phyloP scores from a whole-genome alignment of 2,797 vertebrate genomes.

The Schizothorax lantsangensis region DNA sequence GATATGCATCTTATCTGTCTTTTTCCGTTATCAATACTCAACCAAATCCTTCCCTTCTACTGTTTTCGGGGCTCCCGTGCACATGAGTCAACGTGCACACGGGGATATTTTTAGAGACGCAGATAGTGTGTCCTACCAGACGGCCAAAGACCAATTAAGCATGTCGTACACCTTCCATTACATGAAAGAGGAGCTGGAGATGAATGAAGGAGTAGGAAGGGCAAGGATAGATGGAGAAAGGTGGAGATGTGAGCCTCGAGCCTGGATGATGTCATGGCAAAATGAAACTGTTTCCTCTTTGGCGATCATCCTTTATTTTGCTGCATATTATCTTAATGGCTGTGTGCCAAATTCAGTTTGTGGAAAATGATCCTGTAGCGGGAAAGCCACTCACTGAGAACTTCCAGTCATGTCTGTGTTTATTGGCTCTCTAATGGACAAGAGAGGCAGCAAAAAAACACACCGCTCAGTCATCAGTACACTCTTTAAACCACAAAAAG shows the following conservation, averaged over 20 bases:
- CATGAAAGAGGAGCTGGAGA: constrained; percentile 67
- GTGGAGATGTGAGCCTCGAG: constrained; percentile 22
- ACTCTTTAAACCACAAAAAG: constrained; percentile 12
- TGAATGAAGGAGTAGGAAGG: constrained; percentile 2
- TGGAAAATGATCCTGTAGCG: constrained; percentile 33
- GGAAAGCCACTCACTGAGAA: constrained; percentile 34
- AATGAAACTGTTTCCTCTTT: constrained; percentile 57
- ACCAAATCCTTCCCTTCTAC: constrained; percentile 51
- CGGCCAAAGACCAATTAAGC: constrained; percentile 65
- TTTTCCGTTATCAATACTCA: constrained; percentile 66
- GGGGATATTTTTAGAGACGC: constrained; percentile 72
- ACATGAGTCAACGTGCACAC: constrained; percentile 45
- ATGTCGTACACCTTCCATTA: constrained; percentile 68
- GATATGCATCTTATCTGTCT: constrained; percentile 59
- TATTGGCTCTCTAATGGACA: constrained; percentile 44
- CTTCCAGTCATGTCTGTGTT: constrained; percentile 44
- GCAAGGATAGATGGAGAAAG: constrained; percentile 32
- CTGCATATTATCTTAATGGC: constrained; percentile 22
- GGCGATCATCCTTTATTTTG: constrained; percentile 21
- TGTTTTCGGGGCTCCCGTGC: constrained; percentile 57
- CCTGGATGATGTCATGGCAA: constrained; percentile 65
- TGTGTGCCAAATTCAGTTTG: constrained; percentile 13
- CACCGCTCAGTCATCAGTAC: constrained; percentile 24
- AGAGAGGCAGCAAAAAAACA: constrained; percentile 18
- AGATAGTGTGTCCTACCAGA: constrained; percentile 70